Percentiles rank a stretch among this genome's conserved stretches.
These are phyloP conservation scores for Agelastica alni DNA, from an alignment of 2,888 invertebrate genomes.

Conservation along the genomic window DNA sequence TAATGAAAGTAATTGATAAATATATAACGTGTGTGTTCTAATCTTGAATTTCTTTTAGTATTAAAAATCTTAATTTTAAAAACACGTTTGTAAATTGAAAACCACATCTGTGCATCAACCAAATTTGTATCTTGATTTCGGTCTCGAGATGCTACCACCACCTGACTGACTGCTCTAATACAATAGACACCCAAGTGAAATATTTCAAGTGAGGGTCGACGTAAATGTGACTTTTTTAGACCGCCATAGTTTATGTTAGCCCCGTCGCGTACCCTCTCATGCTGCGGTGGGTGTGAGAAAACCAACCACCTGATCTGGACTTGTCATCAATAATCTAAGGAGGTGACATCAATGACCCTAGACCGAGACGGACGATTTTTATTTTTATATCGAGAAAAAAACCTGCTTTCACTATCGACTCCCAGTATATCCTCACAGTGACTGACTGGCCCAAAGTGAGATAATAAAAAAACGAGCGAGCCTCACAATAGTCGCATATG, in stretches of 20 bases:
- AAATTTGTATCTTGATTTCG: not conserved
- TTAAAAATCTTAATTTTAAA: no score
- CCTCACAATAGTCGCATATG: no score
- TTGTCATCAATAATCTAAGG: slow-evolving; percentile 55
- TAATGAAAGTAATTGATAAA: no score
- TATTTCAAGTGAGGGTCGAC: slow-evolving; percentile 25
- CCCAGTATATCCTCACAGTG: slow-evolving; percentile 1
- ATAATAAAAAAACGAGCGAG: no score
- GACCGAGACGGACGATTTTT: slow-evolving; percentile 38
- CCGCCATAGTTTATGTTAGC: slow-evolving; percentile 30
- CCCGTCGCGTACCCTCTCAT: slow-evolving; percentile 22
- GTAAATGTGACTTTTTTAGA: slow-evolving; percentile 38
- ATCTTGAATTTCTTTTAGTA: no score
- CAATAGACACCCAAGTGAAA: slow-evolving; percentile 16
- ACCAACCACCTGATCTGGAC: slow-evolving; percentile 50
- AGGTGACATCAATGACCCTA: slow-evolving; percentile 55
- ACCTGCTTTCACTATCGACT: slow-evolving; percentile 22
- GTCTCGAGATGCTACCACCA: not conserved
- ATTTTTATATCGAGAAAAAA: slow-evolving; percentile 30
- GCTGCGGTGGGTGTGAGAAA: slow-evolving; percentile 53
- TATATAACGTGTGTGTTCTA: no score
- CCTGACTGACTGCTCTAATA: slow-evolving; percentile 7
- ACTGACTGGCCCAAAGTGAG: slow-evolving; percentile 6
- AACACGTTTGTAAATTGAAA: no score
- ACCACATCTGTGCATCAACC: not conserved